phyloP scores from a whole-genome alignment of 2,113 vertebrate species.

The Gallinago media region DNA sequence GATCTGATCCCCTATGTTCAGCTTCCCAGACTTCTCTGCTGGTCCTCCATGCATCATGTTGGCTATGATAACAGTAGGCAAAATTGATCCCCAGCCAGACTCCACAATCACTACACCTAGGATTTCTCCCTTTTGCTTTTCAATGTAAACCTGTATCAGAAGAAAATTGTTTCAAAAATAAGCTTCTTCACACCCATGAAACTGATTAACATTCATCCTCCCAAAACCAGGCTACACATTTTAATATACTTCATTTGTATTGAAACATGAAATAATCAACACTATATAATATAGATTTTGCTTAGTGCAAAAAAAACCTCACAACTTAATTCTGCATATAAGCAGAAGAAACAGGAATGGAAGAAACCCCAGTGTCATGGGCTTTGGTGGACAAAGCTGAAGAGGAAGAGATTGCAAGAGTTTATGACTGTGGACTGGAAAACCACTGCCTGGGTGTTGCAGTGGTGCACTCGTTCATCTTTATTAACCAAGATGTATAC shows the following conservation, averaged over 20 bases:
- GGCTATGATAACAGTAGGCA: slow-evolving; percentile 97
- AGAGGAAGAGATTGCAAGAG: not conserved
- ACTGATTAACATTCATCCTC: not conserved
- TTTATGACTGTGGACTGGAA: not conserved
- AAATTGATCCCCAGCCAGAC: slow-evolving; percentile 98
- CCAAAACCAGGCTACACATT: not conserved
- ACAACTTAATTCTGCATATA: not conserved
- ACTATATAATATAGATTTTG: not conserved
- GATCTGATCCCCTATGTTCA: slow-evolving; percentile 97
- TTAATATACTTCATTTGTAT: not conserved
- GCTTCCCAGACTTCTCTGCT: slow-evolving; percentile 91
- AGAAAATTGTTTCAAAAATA: not conserved
- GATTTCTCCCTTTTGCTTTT: slow-evolving; percentile 97
- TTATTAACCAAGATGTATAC: not conserved
- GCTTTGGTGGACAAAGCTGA: not conserved
- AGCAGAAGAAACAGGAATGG: not conserved
- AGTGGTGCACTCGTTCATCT: not conserved
- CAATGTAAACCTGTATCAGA: slow-evolving; percentile 87
- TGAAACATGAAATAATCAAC: not conserved
- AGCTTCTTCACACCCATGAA: not conserved
- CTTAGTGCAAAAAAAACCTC: not conserved
- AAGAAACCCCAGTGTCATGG: not conserved
- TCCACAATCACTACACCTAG: slow-evolving; percentile 96
- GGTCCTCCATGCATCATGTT: slow-evolving; percentile 99
- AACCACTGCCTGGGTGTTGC: not conserved